Conservation (phyloP, 1,140 invertebrate genomes). For the Diorhabda carinulata region DNA sequence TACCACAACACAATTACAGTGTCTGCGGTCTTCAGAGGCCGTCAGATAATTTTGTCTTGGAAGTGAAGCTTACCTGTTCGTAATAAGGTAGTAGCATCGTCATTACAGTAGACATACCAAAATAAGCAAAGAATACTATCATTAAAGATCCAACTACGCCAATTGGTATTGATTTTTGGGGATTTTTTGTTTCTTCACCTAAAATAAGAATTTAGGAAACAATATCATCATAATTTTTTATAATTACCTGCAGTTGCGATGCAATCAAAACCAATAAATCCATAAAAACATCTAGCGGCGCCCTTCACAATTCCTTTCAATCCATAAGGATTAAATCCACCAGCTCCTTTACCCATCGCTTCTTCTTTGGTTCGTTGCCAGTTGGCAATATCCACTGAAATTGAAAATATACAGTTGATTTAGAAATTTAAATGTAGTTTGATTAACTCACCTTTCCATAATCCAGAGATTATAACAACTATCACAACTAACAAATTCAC, state of each 20-base stretch:
- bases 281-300: constrained; percentile 87
- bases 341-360: constrained; percentile 57
- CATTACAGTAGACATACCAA: constrained; percentile 78
- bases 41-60: no score
- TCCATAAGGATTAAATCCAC: constrained; percentile 82
- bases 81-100: constrained; percentile 91
- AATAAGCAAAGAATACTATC: constrained; percentile 83
- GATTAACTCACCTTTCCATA: constrained; percentile 57
- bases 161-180: constrained; percentile 84
- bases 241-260: constrained; percentile 68
- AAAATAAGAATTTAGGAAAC: constrained; percentile 37
- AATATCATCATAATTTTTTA: background rate
- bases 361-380: constrained; percentile 62
- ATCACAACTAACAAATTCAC: constrained; percentile 68
- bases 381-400: constrained; percentile 26
- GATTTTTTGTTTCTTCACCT: constrained; percentile 80
- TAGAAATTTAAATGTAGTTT: no score
- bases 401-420: no score
- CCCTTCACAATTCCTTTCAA: constrained; percentile 74
- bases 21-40: no score
- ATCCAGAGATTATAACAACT: constrained; percentile 67
- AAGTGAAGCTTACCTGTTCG: constrained; percentile 54
- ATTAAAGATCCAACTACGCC: constrained; percentile 79
- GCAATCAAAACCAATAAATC: constrained; percentile 87
- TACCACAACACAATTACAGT: no score